Percentiles rank a stretch among this genome's conserved stretches.
Conservation (phyloP, 2,113 vertebrate species). For the Neomonachus schauinslandi region DNA sequence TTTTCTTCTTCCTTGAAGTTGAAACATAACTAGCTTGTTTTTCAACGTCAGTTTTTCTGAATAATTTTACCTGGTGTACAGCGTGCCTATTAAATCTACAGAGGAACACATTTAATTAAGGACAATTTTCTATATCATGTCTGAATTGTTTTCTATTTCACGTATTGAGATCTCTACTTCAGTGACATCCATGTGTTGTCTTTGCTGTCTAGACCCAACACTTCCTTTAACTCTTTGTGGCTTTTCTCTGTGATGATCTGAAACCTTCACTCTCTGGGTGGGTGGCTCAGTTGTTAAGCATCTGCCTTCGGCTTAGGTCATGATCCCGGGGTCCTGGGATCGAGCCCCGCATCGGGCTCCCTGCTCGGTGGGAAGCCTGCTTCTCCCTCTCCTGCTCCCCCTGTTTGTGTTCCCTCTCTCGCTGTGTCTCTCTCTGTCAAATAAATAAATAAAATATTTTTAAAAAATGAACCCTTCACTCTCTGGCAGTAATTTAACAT, state of each 20-base stretch:
- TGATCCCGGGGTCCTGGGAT: too few relatives aligned
- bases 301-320: too few relatives aligned
- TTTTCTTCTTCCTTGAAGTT: slow-evolving; percentile 27
- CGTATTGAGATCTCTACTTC: background rate
- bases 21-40: slow-evolving; percentile 39
- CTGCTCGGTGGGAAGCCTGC: too few relatives aligned
- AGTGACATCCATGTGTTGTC: background rate
- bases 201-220: slow-evolving; percentile 9
- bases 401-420: too few relatives aligned
- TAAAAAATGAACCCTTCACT: background rate
- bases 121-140: background rate
- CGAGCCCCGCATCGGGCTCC: too few relatives aligned
- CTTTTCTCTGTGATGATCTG: slow-evolving; percentile 8
- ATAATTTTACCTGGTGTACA: slow-evolving; percentile 36
- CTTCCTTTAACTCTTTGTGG: slow-evolving; percentile 8
- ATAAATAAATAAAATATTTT: too few relatives aligned
- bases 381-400: too few relatives aligned
- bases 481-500: background rate
- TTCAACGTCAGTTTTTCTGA: slow-evolving; percentile 26
- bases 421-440: too few relatives aligned
- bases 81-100: background rate
- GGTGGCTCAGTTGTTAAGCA: too few relatives aligned
- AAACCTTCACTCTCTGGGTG: background rate
- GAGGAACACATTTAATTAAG: slow-evolving; percentile 17
- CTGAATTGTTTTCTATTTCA: slow-evolving; percentile 17